Conservation (phyloP, 37 sponge, comb jelly and placozoan genomes). For the Chondrosia reniformis region DNA sequence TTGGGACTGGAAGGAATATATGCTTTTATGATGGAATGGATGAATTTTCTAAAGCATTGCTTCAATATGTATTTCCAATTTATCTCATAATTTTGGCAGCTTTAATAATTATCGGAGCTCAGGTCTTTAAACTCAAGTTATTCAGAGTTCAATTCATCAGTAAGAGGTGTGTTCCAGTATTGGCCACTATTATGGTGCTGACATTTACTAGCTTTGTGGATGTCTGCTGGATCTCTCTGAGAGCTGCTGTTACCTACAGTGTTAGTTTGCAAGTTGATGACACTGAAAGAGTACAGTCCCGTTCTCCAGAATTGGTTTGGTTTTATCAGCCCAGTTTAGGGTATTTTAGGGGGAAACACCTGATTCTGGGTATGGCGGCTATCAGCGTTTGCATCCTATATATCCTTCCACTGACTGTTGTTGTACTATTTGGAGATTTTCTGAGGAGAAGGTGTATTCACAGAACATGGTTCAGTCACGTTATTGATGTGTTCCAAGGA, state of each 20-base stretch:
- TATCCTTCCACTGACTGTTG: no score
- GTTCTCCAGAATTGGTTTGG: no score
- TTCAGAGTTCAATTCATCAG: slow-evolving; percentile 2
- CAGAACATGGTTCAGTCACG: no score
- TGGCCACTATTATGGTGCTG: slow-evolving; percentile 28
- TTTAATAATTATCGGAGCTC: slow-evolving; percentile 5
- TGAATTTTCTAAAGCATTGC: slow-evolving; percentile 27
- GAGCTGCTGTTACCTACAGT: background rate
- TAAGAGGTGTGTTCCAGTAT: slow-evolving; percentile 4
- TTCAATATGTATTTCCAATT: slow-evolving; percentile 47
- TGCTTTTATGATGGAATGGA: slow-evolving; percentile 66
- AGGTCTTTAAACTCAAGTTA: background rate
- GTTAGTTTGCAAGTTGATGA: no score
- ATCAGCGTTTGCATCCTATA: background rate
- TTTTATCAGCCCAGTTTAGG: background rate
- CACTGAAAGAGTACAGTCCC: background rate
- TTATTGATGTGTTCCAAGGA: no score
- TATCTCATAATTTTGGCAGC: slow-evolving; percentile 38
- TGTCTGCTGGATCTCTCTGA: background rate
- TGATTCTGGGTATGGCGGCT: background rate
- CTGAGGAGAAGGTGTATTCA: no score
- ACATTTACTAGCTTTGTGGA: slow-evolving; percentile 18
- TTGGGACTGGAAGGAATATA: slow-evolving; percentile 27
- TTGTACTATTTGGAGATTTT: no score
- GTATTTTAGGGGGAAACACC: slow-evolving; percentile 1